These are phyloP conservation scores for Athrips mouffetella DNA, from an alignment of 2,888 invertebrate species.

Conservation along the genomic window DNA sequence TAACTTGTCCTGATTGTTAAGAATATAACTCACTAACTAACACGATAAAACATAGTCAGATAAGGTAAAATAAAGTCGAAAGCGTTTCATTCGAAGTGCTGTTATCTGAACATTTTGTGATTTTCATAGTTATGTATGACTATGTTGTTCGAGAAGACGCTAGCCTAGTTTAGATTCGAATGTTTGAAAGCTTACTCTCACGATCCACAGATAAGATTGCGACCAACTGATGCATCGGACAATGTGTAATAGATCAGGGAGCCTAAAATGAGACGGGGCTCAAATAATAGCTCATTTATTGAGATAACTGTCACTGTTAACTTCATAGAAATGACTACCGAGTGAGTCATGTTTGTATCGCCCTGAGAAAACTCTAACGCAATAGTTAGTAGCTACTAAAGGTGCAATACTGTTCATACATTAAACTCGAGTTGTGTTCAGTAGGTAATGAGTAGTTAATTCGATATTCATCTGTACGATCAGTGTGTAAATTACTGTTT, in stretches of 20 bases:
- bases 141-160: not conserved
- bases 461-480: conserved; percentile 1
- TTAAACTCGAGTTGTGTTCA: too few relatives aligned
- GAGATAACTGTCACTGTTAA: conserved; percentile 65
- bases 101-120: too few relatives aligned
- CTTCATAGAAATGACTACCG: conserved; percentile 28
- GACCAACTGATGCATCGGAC: conserved; percentile 70
- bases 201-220: conserved; percentile 72
- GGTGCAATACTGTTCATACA: too few relatives aligned
- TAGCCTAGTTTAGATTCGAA: too few relatives aligned
- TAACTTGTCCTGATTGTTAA: too few relatives aligned
- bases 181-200: conserved; percentile 61
- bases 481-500: conserved; percentile 1
- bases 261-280: conserved; percentile 49
- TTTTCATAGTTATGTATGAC: not conserved
- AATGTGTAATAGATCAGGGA: conserved; percentile 69
- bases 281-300: conserved; percentile 68
- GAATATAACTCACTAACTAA: too few relatives aligned
- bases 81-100: too few relatives aligned
- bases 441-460: conserved; percentile 3
- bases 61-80: too few relatives aligned
- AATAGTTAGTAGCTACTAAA: conserved; percentile 19
- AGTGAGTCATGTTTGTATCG: conserved; percentile 10
- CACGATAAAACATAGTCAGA: too few relatives aligned
- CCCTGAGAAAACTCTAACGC: conserved; percentile 41